A percentile compares a stretch with the other conserved stretches of the same genome.
phyloP scores from a whole-genome alignment of 2,888 invertebrate species.

The Caenorhabditis uteleia region DNA sequence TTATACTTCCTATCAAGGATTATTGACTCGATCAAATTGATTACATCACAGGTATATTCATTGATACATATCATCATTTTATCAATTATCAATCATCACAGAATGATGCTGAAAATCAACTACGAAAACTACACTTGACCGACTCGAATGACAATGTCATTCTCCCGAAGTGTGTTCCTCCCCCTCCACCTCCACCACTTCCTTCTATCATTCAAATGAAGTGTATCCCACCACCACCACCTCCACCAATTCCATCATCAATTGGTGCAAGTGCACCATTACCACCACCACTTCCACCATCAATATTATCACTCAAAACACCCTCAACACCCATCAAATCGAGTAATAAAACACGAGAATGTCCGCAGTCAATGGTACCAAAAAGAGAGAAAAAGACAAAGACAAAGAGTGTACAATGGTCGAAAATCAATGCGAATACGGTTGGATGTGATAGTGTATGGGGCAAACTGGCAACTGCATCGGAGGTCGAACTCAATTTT shows the following conservation, averaged over 20 bases:
- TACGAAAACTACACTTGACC: slow-evolving; percentile 20
- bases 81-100: too few relatives aligned
- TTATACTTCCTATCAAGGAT: too few relatives aligned
- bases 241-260: slow-evolving; percentile 11
- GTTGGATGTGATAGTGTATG: slow-evolving; percentile 27
- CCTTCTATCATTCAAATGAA: slow-evolving; percentile 13
- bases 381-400: slow-evolving; percentile 41
- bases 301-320: background rate
- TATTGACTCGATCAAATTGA: too few relatives aligned
- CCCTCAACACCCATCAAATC: background rate
- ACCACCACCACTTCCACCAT: background rate
- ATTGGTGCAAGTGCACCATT: background rate
- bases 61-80: too few relatives aligned
- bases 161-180: background rate
- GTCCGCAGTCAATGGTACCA: slow-evolving; percentile 40
- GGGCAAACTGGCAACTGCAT: slow-evolving; percentile 21
- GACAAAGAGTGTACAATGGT: slow-evolving; percentile 42
- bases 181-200: slow-evolving; percentile 15
- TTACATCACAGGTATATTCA: too few relatives aligned
- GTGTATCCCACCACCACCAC: slow-evolving; percentile 20
- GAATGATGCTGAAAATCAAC: slow-evolving; percentile 28
- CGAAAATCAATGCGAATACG: slow-evolving; percentile 26
- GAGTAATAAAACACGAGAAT: slow-evolving; percentile 3
- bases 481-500: slow-evolving; percentile 21
- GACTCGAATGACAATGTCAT: slow-evolving; percentile 34